A percentile compares a stretch with the other conserved stretches of the same genome.
Evolutionary conservation across 2,888 invertebrate genomes (phyloP).

Genomic region (Philonicus albiceps): DNA sequence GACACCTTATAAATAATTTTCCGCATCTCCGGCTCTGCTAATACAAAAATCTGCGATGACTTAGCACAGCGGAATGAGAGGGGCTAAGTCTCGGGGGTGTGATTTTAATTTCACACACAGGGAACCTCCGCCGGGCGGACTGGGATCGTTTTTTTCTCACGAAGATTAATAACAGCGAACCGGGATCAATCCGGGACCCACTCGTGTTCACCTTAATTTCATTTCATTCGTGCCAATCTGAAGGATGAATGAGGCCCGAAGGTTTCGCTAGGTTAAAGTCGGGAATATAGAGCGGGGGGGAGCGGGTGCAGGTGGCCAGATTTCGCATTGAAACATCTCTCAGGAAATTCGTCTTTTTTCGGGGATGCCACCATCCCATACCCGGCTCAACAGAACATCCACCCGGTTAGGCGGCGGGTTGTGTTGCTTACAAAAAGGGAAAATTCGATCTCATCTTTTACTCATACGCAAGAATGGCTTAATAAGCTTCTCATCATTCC

Average conservation of each 20-base stretch:
- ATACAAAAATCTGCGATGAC: slow-evolving; percentile 39
- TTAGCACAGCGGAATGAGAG: not conserved
- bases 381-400: not conserved
- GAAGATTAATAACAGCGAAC: slow-evolving; percentile 48
- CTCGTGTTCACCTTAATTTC: slow-evolving; percentile 46
- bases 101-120: slow-evolving; percentile 64
- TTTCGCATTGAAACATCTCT: slow-evolving; percentile 8
- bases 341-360: slow-evolving; percentile 33
- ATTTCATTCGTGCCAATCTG: slow-evolving; percentile 44
- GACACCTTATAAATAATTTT: slow-evolving; percentile 44
- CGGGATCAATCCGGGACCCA: slow-evolving; percentile 44
- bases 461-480: slow-evolving; percentile 47
- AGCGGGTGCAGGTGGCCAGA: not conserved
- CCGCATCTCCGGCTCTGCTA: slow-evolving; percentile 45
- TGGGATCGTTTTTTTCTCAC: slow-evolving; percentile 44
- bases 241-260: not conserved
- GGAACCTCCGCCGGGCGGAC: slow-evolving; percentile 33
- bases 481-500: slow-evolving; percentile 45
- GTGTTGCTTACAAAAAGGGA: slow-evolving; percentile 31
- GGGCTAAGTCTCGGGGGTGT: slow-evolving; percentile 58
- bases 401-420: not conserved
- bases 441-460: slow-evolving; percentile 47
- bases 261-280: not conserved
- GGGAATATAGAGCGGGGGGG: not conserved
- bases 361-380: not conserved